Conservation (phyloP, 1,140 invertebrate species). For the Conopomorpha cramerella region DNA sequence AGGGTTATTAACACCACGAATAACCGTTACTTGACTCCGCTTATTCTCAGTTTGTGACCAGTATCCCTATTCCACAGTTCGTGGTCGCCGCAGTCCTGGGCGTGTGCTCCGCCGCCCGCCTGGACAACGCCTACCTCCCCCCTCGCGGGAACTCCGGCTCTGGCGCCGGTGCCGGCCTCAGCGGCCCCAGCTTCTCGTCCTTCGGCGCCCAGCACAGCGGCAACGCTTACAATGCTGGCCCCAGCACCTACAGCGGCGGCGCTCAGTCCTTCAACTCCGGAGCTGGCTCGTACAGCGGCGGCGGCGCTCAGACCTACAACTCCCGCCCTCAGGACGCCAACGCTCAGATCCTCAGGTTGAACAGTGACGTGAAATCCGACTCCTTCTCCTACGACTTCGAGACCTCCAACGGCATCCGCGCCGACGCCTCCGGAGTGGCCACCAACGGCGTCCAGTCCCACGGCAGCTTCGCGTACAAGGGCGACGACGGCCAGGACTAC, state of each 20-base stretch:
- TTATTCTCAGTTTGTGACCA: slow-evolving; percentile 1
- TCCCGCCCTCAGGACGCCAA: slow-evolving; percentile 20
- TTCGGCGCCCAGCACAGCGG: slow-evolving; percentile 13
- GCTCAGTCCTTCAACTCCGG: slow-evolving; percentile 14
- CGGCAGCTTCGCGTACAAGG: slow-evolving; percentile 46
- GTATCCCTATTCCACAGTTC: slow-evolving; percentile 21
- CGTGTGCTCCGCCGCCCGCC: slow-evolving; percentile 50
- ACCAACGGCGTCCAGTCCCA: slow-evolving; percentile 44
- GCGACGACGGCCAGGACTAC: slow-evolving; percentile 74
- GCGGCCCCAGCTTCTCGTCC: slow-evolving; percentile 15
- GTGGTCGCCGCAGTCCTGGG: slow-evolving; percentile 39
- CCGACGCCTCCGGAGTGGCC: slow-evolving; percentile 39
- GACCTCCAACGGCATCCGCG: slow-evolving; percentile 47
- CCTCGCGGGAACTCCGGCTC: slow-evolving; percentile 48
- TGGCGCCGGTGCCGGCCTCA: slow-evolving; percentile 7
- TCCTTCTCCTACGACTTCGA: slow-evolving; percentile 50
- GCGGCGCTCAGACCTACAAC: slow-evolving; percentile 9
- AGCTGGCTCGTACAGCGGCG: slow-evolving; percentile 2
- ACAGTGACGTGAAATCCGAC: slow-evolving; percentile 46
- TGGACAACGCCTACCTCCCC: slow-evolving; percentile 68
- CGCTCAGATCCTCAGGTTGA: slow-evolving; percentile 39
- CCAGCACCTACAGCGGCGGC: slow-evolving; percentile 30
- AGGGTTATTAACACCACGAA: no score
- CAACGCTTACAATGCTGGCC: slow-evolving; percentile 10
- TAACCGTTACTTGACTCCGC: no score